Evolutionary conservation across 1,140 invertebrate genomes (phyloP).

Genomic region (Scaptomyza montana): DNA sequence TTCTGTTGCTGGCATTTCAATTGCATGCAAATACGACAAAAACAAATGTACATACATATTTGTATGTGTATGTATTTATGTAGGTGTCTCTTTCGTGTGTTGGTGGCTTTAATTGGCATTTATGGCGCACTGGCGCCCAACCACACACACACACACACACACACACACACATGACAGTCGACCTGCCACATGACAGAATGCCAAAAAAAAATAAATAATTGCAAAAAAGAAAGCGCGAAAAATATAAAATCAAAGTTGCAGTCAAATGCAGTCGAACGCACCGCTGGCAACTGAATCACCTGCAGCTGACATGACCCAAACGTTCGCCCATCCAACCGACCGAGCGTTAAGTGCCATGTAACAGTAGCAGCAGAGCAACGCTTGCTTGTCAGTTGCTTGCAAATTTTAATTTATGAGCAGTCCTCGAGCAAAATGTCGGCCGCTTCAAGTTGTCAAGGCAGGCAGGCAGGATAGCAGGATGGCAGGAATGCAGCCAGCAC

Average conservation of each 20-base stretch:
- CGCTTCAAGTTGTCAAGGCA: constrained; percentile 5
- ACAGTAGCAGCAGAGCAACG: background rate
- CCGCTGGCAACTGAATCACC: constrained; percentile 7
- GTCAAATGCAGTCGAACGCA: constrained; percentile 23
- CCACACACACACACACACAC: constrained; percentile 15
- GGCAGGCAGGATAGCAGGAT: background rate
- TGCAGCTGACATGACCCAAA: background rate
- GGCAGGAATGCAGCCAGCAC: constrained; percentile 9
- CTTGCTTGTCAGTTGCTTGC: constrained; percentile 25
- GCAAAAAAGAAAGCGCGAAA: no score
- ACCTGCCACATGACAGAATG: constrained; percentile 27
- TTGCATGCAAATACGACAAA: constrained; percentile 10
- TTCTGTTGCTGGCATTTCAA: constrained; percentile 44
- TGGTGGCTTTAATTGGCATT: constrained; percentile 61
- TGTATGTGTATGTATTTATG: constrained; percentile 2
- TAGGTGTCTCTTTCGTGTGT: constrained; percentile 19
- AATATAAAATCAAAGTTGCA: constrained; percentile 41
- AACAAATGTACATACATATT: background rate
- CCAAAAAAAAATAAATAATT: background rate
- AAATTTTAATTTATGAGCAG: constrained; percentile 48
- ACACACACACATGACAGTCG: background rate
- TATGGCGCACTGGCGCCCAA: constrained; percentile 37
- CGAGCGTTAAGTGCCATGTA: constrained; percentile 9
- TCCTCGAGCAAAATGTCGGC: constrained; percentile 37
- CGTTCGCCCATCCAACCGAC: background rate